phyloP scores from a whole-genome alignment of 2,797 vertebrate species.

The Pipistrellus pipistrellus region DNA sequence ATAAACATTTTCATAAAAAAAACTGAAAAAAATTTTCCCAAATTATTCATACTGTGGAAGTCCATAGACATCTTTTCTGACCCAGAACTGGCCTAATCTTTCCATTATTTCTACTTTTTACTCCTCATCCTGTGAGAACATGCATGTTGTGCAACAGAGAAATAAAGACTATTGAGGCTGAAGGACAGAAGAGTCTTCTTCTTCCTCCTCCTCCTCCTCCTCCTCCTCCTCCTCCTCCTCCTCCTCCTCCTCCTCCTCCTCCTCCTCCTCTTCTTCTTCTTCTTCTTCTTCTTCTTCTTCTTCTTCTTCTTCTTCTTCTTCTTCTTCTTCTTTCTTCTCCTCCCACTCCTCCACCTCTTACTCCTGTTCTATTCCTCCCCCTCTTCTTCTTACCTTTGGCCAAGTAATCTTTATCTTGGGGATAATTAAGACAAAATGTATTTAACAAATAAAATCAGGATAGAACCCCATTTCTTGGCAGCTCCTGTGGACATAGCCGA shows the following conservation, averaged over 20 bases:
- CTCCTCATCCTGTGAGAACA: not conserved
- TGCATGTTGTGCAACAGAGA: not conserved
- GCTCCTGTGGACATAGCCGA: conserved; percentile 77
- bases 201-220: too few relatives aligned
- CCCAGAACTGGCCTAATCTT: not conserved
- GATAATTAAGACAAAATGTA: conserved; percentile 78
- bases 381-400: not conserved
- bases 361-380: too few relatives aligned
- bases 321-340: not conserved
- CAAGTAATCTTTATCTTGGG: conserved; percentile 67
- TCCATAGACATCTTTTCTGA: not conserved
- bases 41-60: not conserved
- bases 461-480: conserved; percentile 82
- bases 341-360: not conserved
- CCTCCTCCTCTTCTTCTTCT: not conserved
- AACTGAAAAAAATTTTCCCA: not conserved
- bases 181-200: not conserved
- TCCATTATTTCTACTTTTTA: conserved; percentile 8
- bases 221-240: not conserved
- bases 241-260: too few relatives aligned
- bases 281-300: too few relatives aligned
- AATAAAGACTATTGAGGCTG: not conserved
- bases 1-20: not conserved
- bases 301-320: not conserved
- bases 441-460: conserved; percentile 79